A percentile compares a stretch with the other conserved stretches of the same genome.
Evolutionary conservation across 2,797 vertebrate species (phyloP).

Genomic region (Brotogeris chrysoptera): DNA sequence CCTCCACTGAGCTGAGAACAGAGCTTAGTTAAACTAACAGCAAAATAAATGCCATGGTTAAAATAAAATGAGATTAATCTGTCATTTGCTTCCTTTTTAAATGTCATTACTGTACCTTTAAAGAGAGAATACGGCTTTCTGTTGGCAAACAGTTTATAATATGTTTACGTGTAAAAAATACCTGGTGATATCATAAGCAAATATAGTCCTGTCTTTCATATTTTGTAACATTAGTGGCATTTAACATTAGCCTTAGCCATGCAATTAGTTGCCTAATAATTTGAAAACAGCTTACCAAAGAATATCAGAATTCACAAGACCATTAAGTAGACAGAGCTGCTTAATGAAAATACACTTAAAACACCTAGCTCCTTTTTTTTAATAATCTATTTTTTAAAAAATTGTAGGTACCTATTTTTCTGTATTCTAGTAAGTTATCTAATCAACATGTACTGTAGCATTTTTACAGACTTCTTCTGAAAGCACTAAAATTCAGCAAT

Average conservation of each 20-base stretch:
- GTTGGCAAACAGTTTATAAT: background rate
- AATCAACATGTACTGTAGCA: background rate
- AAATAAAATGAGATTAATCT: background rate
- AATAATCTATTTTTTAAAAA: background rate
- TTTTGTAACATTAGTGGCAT: background rate
- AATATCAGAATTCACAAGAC: background rate
- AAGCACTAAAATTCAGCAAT: background rate
- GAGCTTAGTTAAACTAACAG: background rate
- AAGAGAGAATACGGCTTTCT: background rate
- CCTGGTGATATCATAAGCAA: background rate
- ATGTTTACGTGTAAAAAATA: background rate
- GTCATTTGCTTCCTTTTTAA: background rate
- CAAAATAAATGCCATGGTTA: background rate
- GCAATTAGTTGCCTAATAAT: background rate
- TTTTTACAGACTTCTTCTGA: background rate
- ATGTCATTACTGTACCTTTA: background rate
- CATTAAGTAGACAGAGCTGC: background rate
- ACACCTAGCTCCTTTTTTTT: background rate
- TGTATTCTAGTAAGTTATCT: background rate
- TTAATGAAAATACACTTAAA: background rate
- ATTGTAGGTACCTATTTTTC: background rate
- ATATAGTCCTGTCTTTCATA: background rate
- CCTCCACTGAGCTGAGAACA: background rate
- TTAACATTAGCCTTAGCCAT: background rate
- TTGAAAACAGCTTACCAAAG: background rate